Base-by-base conservation (phyloP, 2,888 invertebrate species). In the Gibbula magus region DNA sequence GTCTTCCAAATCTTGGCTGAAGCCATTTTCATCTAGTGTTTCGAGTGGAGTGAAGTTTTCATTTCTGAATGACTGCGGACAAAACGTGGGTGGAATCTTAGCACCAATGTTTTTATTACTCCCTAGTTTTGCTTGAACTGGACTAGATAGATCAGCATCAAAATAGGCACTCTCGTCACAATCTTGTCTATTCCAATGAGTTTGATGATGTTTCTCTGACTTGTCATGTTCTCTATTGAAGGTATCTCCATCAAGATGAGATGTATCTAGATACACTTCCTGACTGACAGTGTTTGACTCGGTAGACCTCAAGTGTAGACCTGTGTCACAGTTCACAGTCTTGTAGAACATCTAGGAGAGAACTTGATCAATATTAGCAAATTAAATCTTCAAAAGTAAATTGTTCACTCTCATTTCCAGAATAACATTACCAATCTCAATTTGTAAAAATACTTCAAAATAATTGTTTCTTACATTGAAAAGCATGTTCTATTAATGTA, bases 261-360 rank as follows among this genome's bases (percentile, higher is more conserved):
- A 32, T 70, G 70, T 39, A 35, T n/a, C 39, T 45, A 45, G 45
- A 45, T 45, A 45, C 45, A 45, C 45, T 10, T 45, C 45, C 45
- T 45, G 45, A 45, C 13, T 5, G 13, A 10, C 1, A 13, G 45
- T 45, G 45, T 45, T 45, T 8, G 45, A 8, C 45, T 45, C 45
- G 2, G 29, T 2, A 4, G 70, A 70, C 35, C 70, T 70, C 70
- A 70, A 35, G 39, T 70, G 70, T 25, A 70, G 35, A 5, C 70
- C 70, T 2, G 70, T 35, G 39, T 70, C 70, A 32, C 35, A 70
- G 70, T 70, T 70, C 18, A 70, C 18, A 35, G n/a, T 70, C 35
- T 70, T 70, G 70, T 70, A 20, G 35, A 70, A 70, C 39, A 39
- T 70, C 70, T 70, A 35, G 70, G 20, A 70, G 35, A 29, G 1